Evolutionary conservation across 2,888 invertebrate species (phyloP).

Genomic region (Callinectes sapidus): DNA sequence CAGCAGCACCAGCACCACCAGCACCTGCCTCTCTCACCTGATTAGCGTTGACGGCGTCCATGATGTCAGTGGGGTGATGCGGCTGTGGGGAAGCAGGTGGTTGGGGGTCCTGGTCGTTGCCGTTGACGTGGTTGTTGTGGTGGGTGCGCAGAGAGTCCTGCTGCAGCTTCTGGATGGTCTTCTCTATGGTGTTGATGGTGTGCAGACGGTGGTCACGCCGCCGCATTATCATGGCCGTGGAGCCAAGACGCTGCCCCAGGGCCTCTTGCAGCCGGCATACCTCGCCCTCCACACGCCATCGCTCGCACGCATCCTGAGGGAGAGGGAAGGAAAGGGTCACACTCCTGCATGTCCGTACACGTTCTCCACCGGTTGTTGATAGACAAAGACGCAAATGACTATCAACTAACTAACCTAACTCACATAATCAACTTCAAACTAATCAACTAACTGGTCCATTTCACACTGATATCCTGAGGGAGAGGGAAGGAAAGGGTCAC

Average conservation of each 20-base stretch:
- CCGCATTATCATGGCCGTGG: slow-evolving; percentile 66
- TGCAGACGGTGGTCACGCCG: slow-evolving; percentile 71
- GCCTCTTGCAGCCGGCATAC: slow-evolving; percentile 71
- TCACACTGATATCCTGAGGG: slow-evolving; percentile 55
- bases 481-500: neutral
- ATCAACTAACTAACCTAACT: too few species aligned
- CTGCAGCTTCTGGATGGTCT: slow-evolving; percentile 70
- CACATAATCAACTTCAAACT: too few species aligned
- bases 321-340: neutral
- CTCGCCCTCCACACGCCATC: slow-evolving; percentile 71
- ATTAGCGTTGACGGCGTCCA: slow-evolving; percentile 71
- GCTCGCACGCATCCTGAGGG: slow-evolving; percentile 65
- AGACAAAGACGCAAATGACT: too few species aligned
- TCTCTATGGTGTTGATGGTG: slow-evolving; percentile 72
- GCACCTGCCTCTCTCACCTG: slow-evolving; percentile 37
- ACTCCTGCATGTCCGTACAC: neutral
- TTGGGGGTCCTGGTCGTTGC: slow-evolving; percentile 55
- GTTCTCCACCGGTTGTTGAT: neutral
- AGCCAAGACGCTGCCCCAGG: slow-evolving; percentile 68
- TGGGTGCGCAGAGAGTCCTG: slow-evolving; percentile 60
- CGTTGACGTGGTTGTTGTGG: slow-evolving; percentile 36
- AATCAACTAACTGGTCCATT: too few species aligned
- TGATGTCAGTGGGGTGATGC: slow-evolving; percentile 60
- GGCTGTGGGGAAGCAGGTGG: slow-evolving; percentile 42
- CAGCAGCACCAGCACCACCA: neutral